phyloP scores from a whole-genome alignment of 2,888 invertebrate genomes.

The Hirudinaria manillensis region DNA sequence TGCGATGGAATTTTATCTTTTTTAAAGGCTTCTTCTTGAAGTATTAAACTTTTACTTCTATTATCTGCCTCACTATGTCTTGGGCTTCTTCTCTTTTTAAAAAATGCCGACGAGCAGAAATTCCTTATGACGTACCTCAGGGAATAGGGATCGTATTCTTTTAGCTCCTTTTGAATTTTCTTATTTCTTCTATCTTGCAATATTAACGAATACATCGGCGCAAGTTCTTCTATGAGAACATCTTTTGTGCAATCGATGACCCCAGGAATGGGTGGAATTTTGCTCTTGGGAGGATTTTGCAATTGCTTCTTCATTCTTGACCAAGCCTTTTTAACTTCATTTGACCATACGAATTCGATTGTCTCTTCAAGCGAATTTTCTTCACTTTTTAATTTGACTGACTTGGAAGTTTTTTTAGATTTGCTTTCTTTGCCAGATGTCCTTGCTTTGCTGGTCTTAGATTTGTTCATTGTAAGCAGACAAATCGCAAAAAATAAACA shows the following conservation, averaged over 20 bases:
- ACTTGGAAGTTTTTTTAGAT: no score
- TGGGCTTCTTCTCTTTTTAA: neutral
- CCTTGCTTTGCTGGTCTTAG: no score
- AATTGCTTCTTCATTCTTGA: constrained; percentile 14
- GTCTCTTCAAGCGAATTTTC: neutral
- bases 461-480: no score
- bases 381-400: no score
- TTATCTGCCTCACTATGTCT: neutral
- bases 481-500: no score
- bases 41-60: neutral
- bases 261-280: constrained; percentile 15
- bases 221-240: neutral
- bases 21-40: neutral
- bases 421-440: no score
- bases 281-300: neutral
- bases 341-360: constrained; percentile 15
- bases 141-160: neutral
- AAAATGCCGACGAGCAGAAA: constrained; percentile 10
- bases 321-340: neutral
- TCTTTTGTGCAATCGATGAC: constrained; percentile 1
- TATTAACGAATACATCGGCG: constrained; percentile 3
- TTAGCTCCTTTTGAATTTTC: neutral
- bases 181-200: neutral
- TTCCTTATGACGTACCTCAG: constrained; percentile 6
- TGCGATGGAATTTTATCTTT: neutral